Conservation (phyloP, 2,113 vertebrate genomes). For the Nibea albiflora region DNA sequence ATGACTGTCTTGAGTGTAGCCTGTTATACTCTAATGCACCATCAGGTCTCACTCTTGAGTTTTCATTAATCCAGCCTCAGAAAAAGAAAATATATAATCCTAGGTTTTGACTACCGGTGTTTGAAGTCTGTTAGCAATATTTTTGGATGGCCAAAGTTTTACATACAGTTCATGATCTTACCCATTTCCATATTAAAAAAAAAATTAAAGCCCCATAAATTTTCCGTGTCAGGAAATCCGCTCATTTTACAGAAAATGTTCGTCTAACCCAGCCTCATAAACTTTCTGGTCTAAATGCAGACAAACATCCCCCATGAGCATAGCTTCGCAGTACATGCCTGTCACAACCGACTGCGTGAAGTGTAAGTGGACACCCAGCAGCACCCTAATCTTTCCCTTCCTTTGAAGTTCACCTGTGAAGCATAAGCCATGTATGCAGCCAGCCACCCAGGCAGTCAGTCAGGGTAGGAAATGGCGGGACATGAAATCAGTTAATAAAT, state of each 20-base stretch:
- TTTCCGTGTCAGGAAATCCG: not conserved
- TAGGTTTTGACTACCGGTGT: not conserved
- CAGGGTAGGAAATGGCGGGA: slow-evolving; percentile 67
- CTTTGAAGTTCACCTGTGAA: slow-evolving; percentile 64
- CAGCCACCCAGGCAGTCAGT: slow-evolving; percentile 42
- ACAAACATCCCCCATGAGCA: not conserved
- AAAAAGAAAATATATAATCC: not conserved
- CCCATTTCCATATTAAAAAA: not conserved
- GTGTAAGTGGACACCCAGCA: slow-evolving; percentile 47
- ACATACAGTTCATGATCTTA: not conserved
- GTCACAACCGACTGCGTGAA: slow-evolving; percentile 15
- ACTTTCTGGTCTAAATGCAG: slow-evolving; percentile 3
- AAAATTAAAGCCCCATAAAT: not conserved
- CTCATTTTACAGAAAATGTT: slow-evolving; percentile 1
- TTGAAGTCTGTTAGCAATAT: not conserved
- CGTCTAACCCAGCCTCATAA: not conserved
- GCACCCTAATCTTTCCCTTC: slow-evolving; percentile 43
- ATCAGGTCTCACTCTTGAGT: slow-evolving; percentile 33
- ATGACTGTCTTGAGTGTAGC: slow-evolving; percentile 35
- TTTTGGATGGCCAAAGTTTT: not conserved
- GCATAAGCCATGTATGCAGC: slow-evolving; percentile 33
- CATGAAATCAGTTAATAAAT: slow-evolving; percentile 84
- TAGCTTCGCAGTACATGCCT: not conserved
- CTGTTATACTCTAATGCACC: slow-evolving; percentile 10
- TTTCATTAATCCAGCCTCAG: slow-evolving; percentile 2